Evolutionary conservation across 2,888 invertebrate genomes (phyloP).

Genomic region (Anthophora plumipes): DNA sequence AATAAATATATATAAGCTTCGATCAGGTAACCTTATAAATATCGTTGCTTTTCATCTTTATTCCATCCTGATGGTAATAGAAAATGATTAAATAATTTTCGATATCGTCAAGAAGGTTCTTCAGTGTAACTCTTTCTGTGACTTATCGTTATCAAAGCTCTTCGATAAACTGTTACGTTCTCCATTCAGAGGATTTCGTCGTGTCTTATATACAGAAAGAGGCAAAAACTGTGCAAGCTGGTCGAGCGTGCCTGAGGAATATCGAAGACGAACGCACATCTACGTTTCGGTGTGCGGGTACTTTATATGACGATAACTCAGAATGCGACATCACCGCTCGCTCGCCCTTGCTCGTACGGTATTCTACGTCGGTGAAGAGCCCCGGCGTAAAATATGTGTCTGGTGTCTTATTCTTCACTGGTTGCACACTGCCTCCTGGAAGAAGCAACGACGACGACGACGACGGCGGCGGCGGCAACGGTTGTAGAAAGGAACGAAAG

Average conservation of each 20-base stretch:
- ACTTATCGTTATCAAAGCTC: background rate
- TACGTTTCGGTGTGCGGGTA: conserved; percentile 80
- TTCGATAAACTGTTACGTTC: background rate
- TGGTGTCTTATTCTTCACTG: conserved; percentile 84
- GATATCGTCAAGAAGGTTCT: background rate
- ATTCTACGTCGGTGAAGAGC: conserved; percentile 72
- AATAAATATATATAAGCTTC: too few species aligned
- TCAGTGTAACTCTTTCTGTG: background rate
- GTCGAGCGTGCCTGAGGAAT: conserved; percentile 47
- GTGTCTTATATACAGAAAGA: too few species aligned
- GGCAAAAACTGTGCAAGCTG: background rate
- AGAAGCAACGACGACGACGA: conserved; percentile 31
- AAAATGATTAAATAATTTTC: too few species aligned
- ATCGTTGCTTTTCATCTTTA: too few species aligned
- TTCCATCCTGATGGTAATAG: too few species aligned
- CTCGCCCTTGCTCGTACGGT: conserved; percentile 59
- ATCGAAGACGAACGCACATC: conserved; percentile 79
- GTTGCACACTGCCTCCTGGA: conserved; percentile 72
- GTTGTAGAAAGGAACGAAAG: conserved; percentile 32
- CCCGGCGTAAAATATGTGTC: conserved; percentile 81
- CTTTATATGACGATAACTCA: conserved; percentile 83
- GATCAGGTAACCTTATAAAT: too few species aligned
- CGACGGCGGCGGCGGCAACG: too few species aligned
- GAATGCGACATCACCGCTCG: conserved; percentile 76
- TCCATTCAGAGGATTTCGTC: background rate